Evolutionary conservation across 1,140 invertebrate genomes (phyloP), one percentile per base, ranked within the genome.

Genomic region (Cyclina sinensis): DNA sequence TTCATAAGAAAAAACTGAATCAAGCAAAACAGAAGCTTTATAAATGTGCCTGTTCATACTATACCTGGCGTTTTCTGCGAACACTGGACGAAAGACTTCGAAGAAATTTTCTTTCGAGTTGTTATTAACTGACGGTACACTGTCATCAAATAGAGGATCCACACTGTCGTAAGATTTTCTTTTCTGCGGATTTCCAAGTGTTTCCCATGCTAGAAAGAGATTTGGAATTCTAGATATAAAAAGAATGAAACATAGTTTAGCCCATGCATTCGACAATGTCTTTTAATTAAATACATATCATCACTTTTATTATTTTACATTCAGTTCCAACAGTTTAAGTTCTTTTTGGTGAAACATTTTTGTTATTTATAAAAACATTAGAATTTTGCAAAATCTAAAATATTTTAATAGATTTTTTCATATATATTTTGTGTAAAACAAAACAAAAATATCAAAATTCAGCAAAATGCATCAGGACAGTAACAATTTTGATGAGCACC

Each of bases 141-240:
- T 96, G 92, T 99, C 98, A 95, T 99, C 98, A 95, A 99, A 99
- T 90, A 97, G 96, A 7, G 98, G 98, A 96, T 99, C 99, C 83
- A 99, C 97, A 37, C 98, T 99, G 96, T 99, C 99, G 96, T 98
- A 99, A 0, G 99, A 97, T 89, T 97, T 96, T 90, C 99, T 96
- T 93, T 98, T 98, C 7, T 96, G 94, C 18, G 97, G 96, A 92
- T 97, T 98, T 0, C 98, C 98, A 87, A 99, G 96, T 39, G 97
- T 98, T 96, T 99, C 98, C 97, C 98, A 65, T 7, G 62, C 62
- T 65, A 65, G 11, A 65, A 65, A 82, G 27, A 68, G 54, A 65
- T 11, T n/a, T 4, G 5, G 46, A 57, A 11, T 57, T 57, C 43
- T 43, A 14, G 54, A 5, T 59, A 5, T 9, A 27, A n/a, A n/a